Percentiles rank a stretch among this genome's conserved stretches.
Conservation (phyloP, 2,888 invertebrate genomes). For the Drosophila neonasuta region DNA sequence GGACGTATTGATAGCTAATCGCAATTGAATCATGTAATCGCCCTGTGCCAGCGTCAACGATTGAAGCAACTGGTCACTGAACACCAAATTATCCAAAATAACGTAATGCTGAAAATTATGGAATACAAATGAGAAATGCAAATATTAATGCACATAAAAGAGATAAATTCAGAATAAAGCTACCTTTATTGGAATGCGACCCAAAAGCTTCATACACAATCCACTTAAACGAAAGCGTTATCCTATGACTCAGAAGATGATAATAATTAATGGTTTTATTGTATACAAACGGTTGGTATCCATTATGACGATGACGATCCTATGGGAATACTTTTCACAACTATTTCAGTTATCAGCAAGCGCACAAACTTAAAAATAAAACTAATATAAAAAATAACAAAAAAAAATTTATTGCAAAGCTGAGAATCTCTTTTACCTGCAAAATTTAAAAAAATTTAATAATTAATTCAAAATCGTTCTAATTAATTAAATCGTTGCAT, state of each 20-base stretch:
- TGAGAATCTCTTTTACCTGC: too few species aligned
- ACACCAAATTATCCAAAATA: not conserved
- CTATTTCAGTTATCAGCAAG: not conserved
- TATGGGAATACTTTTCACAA: too few species aligned
- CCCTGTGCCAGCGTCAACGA: not conserved
- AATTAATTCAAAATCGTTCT: too few species aligned
- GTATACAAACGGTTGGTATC: conserved; percentile 36
- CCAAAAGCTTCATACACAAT: conserved; percentile 21
- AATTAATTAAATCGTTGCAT: too few species aligned
- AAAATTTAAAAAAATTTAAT: too few species aligned
- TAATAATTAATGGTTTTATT: conserved; percentile 36
- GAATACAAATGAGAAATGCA: not conserved
- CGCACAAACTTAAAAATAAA: too few species aligned
- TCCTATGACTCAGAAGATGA: conserved; percentile 7
- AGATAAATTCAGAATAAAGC: conserved; percentile 31
- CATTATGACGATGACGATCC: conserved; percentile 36
- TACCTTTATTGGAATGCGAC: conserved; percentile 11
- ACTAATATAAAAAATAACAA: too few species aligned
- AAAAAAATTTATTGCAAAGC: too few species aligned
- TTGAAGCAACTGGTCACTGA: not conserved
- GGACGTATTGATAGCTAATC: not conserved
- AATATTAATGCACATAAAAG: not conserved
- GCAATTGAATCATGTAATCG: not conserved
- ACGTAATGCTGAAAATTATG: not conserved
- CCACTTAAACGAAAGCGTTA: conserved; percentile 17